These are phyloP conservation scores for Bombus confusus DNA, from an alignment of 1,140 invertebrate genomes.

Conservation along the genomic window DNA sequence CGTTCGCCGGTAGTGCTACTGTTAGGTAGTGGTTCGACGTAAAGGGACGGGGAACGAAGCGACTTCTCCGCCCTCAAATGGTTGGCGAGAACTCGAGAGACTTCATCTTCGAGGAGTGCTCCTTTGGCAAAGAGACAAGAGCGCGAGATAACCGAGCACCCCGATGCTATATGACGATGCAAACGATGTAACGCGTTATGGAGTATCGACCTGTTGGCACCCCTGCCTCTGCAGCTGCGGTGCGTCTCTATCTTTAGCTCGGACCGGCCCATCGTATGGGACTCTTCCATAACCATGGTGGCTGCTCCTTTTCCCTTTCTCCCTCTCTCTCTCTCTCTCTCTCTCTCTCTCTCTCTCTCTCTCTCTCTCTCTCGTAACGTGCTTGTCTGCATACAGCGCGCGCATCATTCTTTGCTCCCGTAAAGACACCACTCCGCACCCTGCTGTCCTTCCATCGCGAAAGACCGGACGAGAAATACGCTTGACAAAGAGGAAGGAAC, in stretches of 20 bases:
- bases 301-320: background rate
- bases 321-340: background rate
- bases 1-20: background rate
- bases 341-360: background rate
- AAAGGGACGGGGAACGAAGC: background rate
- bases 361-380: background rate
- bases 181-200: constrained; percentile 64
- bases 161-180: constrained; percentile 39
- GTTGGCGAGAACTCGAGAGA: constrained; percentile 24
- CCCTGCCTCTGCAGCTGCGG: constrained; percentile 72
- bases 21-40: background rate
- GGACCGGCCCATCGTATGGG: constrained; percentile 45
- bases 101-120: constrained; percentile 49
- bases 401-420: constrained; percentile 4
- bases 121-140: constrained; percentile 41
- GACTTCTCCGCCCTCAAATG: background rate
- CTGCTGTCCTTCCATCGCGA: background rate
- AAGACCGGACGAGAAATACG: background rate
- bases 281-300: constrained; percentile 38
- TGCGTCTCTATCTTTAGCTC: constrained; percentile 77
- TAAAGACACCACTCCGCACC: constrained; percentile 26
- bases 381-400: constrained; percentile 4
- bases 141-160: constrained; percentile 41
- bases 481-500: background rate
- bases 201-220: constrained; percentile 78